phyloP scores from a whole-genome alignment of 2,797 vertebrate species.

The Gallirallus australis region DNA sequence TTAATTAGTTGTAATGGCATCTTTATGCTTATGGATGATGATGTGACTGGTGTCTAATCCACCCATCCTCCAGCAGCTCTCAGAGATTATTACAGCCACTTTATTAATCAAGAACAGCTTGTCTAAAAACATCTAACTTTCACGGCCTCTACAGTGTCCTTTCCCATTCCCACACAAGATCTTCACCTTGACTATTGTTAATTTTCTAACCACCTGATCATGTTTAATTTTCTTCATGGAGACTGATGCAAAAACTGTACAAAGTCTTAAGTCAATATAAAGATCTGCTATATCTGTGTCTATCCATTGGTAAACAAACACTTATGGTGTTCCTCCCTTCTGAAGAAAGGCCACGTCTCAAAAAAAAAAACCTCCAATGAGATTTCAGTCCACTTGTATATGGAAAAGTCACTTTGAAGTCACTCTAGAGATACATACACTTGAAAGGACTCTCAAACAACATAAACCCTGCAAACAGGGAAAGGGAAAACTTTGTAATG shows the following conservation, averaged over 20 bases:
- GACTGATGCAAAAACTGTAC: neutral
- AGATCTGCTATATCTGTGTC: neutral
- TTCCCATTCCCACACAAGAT: neutral
- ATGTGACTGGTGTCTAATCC: neutral
- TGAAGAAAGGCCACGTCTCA: neutral
- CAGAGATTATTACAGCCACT: neutral
- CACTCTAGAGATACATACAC: neutral
- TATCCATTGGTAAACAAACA: rapidly evolving
- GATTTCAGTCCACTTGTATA: neutral
- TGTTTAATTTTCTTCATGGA: neutral
- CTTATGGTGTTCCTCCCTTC: neutral
- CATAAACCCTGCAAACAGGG: neutral
- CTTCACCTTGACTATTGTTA: neutral
- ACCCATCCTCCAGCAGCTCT: neutral
- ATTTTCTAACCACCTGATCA: neutral
- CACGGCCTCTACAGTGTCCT: neutral
- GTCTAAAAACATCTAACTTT: neutral
- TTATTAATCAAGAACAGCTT: neutral
- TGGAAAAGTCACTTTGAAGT: neutral
- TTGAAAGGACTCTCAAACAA: neutral
- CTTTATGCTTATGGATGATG: neutral
- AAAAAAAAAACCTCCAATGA: neutral
- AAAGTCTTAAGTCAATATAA: neutral
- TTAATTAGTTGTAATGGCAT: neutral
- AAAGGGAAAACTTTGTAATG: neutral